These are phyloP conservation scores for Penaeus japonicus DNA, from an alignment of 1,140 invertebrate genomes.

Conservation along the genomic window DNA sequence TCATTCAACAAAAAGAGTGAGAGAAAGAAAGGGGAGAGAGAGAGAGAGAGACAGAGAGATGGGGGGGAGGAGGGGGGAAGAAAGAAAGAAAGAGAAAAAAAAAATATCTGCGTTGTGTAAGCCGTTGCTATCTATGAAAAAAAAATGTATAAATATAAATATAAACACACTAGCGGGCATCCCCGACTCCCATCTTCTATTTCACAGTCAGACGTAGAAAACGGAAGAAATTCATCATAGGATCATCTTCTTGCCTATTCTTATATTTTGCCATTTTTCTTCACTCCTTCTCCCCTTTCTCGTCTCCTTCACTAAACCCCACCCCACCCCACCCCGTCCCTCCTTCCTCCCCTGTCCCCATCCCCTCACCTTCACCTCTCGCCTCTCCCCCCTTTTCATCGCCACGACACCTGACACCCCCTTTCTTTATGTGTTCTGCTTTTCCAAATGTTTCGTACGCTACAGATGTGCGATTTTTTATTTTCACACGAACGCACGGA, in stretches of 20 bases:
- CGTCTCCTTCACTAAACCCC: neutral
- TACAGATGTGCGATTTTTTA: no score
- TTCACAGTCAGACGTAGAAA: slow-evolving; percentile 16
- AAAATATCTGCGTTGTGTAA: neutral
- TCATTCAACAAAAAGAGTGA: no score
- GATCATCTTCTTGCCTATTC: slow-evolving; percentile 46
- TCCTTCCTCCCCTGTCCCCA: no score
- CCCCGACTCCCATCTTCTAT: neutral
- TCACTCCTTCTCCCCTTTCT: neutral
- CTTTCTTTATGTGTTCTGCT: no score
- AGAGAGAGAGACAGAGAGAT: neutral
- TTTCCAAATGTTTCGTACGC: no score
- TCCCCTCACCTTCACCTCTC: no score
- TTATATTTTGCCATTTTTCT: slow-evolving; percentile 52
- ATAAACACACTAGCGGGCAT: neutral
- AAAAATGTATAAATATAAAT: neutral
- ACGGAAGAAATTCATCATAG: slow-evolving; percentile 49
- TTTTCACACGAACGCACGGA: no score
- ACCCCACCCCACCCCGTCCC: neutral
- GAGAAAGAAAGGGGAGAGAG: neutral
- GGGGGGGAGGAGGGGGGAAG: neutral
- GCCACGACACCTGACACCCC: no score
- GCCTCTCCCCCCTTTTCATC: no score
- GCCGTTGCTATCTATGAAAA: no score
- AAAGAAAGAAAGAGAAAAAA: neutral